A percentile compares a stretch with the other conserved stretches of the same genome.
Evolutionary conservation across 2,888 invertebrate species (phyloP).

Genomic region (Hirtodrosophila alboralis): DNA sequence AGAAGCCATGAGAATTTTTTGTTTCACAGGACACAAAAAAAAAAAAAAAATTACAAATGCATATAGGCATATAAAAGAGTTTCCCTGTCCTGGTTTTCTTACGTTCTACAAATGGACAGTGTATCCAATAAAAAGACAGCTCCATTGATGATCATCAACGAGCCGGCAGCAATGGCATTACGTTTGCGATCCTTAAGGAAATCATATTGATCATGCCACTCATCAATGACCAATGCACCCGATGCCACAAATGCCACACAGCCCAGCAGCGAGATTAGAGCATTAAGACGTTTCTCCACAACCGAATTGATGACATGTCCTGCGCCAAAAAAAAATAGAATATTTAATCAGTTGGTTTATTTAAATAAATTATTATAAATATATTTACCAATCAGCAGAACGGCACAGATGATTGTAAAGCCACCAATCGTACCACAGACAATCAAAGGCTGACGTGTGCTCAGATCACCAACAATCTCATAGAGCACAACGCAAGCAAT

Average conservation of each 20-base stretch:
- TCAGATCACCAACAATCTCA: slow-evolving; percentile 67
- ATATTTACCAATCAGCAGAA: slow-evolving; percentile 77
- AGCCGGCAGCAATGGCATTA: slow-evolving; percentile 81
- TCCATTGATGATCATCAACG: slow-evolving; percentile 83
- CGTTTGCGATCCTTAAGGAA: slow-evolving; percentile 77
- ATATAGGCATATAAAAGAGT: slow-evolving; percentile 2
- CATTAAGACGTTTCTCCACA: slow-evolving; percentile 82
- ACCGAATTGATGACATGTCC: slow-evolving; percentile 80
- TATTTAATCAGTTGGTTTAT: not conserved
- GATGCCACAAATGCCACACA: slow-evolving; percentile 81
- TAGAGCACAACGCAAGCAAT: slow-evolving; percentile 81
- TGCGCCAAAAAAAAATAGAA: slow-evolving; percentile 14
- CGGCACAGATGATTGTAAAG: slow-evolving; percentile 80
- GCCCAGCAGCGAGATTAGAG: slow-evolving; percentile 79
- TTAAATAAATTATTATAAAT: not conserved
- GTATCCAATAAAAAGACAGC: slow-evolving; percentile 82
- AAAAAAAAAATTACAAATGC: slow-evolving; percentile 21
- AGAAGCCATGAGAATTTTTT: slow-evolving; percentile 64
- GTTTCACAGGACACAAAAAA: slow-evolving; percentile 37
- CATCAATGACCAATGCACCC: slow-evolving; percentile 81
- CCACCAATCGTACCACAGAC: slow-evolving; percentile 82
- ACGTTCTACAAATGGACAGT: slow-evolving; percentile 82
- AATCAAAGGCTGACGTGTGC: slow-evolving; percentile 68
- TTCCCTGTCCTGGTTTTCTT: slow-evolving; percentile 51
- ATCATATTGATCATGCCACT: slow-evolving; percentile 78